Conservation (phyloP, 2,113 vertebrate species). For the Sander vitreus region DNA sequence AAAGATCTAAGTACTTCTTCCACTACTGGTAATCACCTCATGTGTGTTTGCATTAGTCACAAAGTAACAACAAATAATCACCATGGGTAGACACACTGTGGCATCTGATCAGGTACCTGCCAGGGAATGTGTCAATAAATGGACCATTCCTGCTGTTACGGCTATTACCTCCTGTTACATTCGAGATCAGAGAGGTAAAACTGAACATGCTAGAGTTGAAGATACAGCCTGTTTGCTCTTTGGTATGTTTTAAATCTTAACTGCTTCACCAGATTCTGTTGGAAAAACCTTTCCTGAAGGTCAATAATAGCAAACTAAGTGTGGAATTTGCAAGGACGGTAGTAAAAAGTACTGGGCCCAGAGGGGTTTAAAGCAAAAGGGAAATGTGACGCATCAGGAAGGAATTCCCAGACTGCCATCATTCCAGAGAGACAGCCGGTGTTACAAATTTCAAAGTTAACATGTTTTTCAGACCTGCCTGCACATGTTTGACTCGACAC, state of each 20-base stretch:
- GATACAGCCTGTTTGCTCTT: background rate
- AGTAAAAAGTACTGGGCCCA: conserved; percentile 11
- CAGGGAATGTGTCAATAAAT: background rate
- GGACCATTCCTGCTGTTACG: background rate
- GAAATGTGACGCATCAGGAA: conserved; percentile 49
- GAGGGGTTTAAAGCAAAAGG: conserved; percentile 26
- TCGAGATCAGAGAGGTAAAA: conserved; percentile 1
- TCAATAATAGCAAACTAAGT: conserved; percentile 44
- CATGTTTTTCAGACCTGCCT: conserved; percentile 59
- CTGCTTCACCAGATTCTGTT: background rate
- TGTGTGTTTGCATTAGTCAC: background rate
- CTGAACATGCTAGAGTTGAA: background rate
- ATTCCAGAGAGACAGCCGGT: conserved; percentile 61
- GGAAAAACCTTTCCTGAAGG: conserved; percentile 7
- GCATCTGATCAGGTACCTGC: background rate
- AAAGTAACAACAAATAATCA: background rate
- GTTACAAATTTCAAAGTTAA: conserved; percentile 54
- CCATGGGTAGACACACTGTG: background rate
- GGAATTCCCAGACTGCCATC: conserved; percentile 76
- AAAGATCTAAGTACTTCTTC: too few relatives aligned
- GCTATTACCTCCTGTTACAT: background rate
- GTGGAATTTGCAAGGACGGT: conserved; percentile 24
- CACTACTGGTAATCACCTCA: background rate
- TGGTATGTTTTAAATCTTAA: background rate
- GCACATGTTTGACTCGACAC: conserved; percentile 66